These are phyloP conservation scores for Ormia ochracea DNA, from an alignment of 2,888 invertebrate genomes.

Conservation along the genomic window DNA sequence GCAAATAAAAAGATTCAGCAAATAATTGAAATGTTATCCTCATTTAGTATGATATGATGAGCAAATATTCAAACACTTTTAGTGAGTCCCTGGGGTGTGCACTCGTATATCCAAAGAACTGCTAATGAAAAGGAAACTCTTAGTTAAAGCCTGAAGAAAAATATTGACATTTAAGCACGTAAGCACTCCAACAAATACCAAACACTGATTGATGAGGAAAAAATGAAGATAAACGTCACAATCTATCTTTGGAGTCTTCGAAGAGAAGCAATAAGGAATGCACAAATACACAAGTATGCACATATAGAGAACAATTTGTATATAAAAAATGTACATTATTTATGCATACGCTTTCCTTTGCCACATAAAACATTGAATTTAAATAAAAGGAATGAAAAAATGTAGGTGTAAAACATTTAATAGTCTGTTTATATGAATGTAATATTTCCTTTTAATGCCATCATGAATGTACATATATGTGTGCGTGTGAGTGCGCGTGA, in stretches of 20 bases:
- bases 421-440: conserved; percentile 55
- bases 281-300: neutral
- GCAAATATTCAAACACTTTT: conserved; percentile 2
- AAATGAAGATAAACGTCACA: conserved; percentile 61
- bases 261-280: conserved; percentile 20
- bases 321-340: conserved; percentile 49
- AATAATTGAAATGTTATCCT: conserved; percentile 17
- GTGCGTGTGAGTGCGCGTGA: neutral
- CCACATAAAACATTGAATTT: conserved; percentile 34
- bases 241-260: conserved; percentile 55
- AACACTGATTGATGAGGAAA: conserved; percentile 60
- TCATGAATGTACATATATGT: neutral
- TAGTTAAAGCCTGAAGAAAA: conserved; percentile 38
- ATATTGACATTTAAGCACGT: conserved; percentile 53
- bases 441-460: conserved; percentile 32
- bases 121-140: conserved; percentile 54
- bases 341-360: conserved; percentile 57
- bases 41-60: neutral
- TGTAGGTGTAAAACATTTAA: conserved; percentile 63
- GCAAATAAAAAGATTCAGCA: conserved; percentile 1
- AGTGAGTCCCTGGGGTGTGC: conserved; percentile 37
- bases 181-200: conserved; percentile 42
- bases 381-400: conserved; percentile 39
- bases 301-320: conserved; percentile 31
- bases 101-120: conserved; percentile 51